Percentiles rank a stretch among this genome's conserved stretches.
phyloP scores from a whole-genome alignment of 92 coral and sea anemone species.

The Porites cylindrica region DNA sequence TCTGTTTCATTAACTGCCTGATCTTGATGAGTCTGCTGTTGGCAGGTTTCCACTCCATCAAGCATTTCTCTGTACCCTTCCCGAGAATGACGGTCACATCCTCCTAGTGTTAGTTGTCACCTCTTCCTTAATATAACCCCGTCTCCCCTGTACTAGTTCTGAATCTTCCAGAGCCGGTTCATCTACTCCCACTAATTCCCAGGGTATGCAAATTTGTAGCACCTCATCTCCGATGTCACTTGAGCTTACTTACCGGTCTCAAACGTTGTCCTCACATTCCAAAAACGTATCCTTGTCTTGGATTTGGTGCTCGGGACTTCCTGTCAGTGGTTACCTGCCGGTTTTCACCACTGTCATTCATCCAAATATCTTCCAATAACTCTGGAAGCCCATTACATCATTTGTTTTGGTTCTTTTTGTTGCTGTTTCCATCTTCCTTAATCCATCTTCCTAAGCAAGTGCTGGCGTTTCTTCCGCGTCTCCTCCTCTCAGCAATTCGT shows the following conservation, averaged over 20 bases:
- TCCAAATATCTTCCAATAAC: background rate
- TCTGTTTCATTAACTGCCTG: constrained; percentile 26
- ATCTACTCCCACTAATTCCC: constrained; percentile 54
- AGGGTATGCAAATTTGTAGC: constrained; percentile 32
- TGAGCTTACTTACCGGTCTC: constrained; percentile 44
- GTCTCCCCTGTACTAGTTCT: constrained; percentile 20
- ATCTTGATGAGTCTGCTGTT: constrained; percentile 27
- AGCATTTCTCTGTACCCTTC: constrained; percentile 32
- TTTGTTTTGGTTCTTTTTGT: constrained; percentile 4
- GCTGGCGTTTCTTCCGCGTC: no score
- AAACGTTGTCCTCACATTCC: constrained; percentile 34
- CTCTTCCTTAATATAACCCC: constrained; percentile 34
- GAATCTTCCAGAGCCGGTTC: constrained; percentile 50
- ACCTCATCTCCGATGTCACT: constrained; percentile 42
- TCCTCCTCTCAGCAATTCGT: no score
- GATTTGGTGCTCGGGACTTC: constrained; percentile 28
- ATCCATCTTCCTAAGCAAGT: no score
- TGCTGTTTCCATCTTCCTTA: constrained; percentile 25
- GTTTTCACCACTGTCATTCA: constrained; percentile 21
- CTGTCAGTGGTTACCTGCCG: background rate
- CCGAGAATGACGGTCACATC: constrained; percentile 38
- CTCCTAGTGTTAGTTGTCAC: constrained; percentile 23
- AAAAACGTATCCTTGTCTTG: constrained; percentile 36
- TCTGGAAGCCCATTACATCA: constrained; percentile 2
- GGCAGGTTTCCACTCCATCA: constrained; percentile 56